These are phyloP conservation scores for Drosophila jambulina DNA, from an alignment of 1,140 invertebrate species.

Conservation along the genomic window DNA sequence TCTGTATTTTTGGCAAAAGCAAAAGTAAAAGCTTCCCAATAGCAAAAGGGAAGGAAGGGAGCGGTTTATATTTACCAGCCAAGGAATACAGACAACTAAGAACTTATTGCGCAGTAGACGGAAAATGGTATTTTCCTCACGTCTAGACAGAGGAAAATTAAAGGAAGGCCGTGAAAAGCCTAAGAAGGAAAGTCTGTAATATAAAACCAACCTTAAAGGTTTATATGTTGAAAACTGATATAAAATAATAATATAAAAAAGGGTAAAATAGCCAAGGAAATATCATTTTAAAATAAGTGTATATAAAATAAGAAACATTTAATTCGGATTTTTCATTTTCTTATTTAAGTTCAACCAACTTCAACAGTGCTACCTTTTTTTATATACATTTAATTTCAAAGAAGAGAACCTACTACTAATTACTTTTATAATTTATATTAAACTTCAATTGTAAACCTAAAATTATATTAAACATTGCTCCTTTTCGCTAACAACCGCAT, in stretches of 20 bases:
- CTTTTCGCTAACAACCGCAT: neutral
- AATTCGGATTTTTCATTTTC: no score
- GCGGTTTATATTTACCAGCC: neutral
- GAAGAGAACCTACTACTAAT: neutral
- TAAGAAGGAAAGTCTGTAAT: neutral
- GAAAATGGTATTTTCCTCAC: slow-evolving; percentile 19
- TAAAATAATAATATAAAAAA: no score
- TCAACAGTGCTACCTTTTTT: no score
- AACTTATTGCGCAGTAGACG: slow-evolving; percentile 66
- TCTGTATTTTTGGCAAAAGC: slow-evolving; percentile 7
- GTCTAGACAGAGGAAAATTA: slow-evolving; percentile 59
- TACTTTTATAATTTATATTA: neutral
- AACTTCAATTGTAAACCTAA: neutral
- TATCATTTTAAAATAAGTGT: no score
- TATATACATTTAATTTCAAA: no score
- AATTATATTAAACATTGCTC: neutral
- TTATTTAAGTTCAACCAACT: no score
- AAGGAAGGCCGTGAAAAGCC: neutral
- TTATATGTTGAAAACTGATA: no score
- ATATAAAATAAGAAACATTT: no score
- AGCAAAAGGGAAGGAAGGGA: neutral
- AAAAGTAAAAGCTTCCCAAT: slow-evolving; percentile 30
- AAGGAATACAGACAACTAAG: slow-evolving; percentile 44
- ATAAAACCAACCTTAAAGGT: neutral
- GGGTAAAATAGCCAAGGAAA: no score